Evolutionary conservation across 2,797 vertebrate genomes (phyloP), one percentile per base, ranked within the genome.

Genomic region (Cuniculus paca): DNA sequence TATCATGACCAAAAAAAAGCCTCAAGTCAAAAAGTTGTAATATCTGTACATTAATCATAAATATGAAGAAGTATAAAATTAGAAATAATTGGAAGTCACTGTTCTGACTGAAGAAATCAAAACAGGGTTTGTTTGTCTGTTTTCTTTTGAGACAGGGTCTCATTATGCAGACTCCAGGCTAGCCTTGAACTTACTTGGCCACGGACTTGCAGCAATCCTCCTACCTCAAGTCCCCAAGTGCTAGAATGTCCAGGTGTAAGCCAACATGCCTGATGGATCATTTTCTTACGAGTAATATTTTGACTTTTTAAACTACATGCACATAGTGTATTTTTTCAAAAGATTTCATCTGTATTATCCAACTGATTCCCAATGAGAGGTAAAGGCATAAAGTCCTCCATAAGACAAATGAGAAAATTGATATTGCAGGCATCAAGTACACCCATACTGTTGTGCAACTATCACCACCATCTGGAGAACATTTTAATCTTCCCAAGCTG

Each of bases 71-170:
- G 19, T 61, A 77, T 90, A 75, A 79, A 54, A 83, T 78, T 48
- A 92, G n/a, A 78, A 94, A 88, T 26, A 85, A 85, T 0, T 85
- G 10, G 68, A 92, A 96, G 60, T 72, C 58, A 88, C 3, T 58
- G 9, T 90, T 93, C 78, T 68, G 68, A 74, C 22, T 36, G 1
- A 13, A 92, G 13, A 42, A 7, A 86, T 13, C 0, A 87, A 11
- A 14, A 28, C 65, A 4, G 22, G 28, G 20, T 9, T 68, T 36
- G 6, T 6, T 20, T 24, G 5, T 24, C 39, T 39, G 24, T 42
- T 26, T 72, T 31, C 48, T 31, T 75, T 16, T 28, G 8, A 31
- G 74, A 77, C 28, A 77, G 8, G 6, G 34, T 54, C 52, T 54
- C 16, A 52, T 52, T 52, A 54, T 54, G 34, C n/a, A 17, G 34